Conservation (phyloP, 2,888 invertebrate species). For the Andrena bicolor region DNA sequence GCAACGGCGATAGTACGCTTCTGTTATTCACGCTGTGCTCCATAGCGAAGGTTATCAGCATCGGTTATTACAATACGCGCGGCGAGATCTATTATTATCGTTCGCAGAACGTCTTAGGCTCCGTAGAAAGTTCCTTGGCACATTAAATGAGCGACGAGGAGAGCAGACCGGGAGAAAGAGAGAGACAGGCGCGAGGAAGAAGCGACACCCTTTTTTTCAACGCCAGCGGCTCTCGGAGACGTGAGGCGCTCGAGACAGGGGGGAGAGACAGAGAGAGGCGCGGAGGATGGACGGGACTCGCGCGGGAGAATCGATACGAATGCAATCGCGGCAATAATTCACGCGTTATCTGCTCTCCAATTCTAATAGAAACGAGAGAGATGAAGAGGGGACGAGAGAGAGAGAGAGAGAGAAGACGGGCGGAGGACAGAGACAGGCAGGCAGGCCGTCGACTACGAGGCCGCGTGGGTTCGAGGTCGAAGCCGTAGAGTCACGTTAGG, state of each 20-base stretch:
- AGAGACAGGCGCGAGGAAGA: background rate
- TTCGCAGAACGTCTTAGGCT: conserved; percentile 1
- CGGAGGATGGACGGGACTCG: conserved; percentile 5
- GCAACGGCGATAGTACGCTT: conserved; percentile 13
- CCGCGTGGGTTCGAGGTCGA: conserved; percentile 75
- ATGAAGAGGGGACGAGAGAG: background rate
- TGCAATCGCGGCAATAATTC: conserved; percentile 59
- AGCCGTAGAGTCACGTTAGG: conserved; percentile 72
- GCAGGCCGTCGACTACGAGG: conserved; percentile 57
- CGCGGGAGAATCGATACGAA: conserved; percentile 28
- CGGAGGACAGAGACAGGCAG: background rate
- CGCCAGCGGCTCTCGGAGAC: background rate
- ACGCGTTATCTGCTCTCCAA: conserved; percentile 50
- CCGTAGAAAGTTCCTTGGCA: conserved; percentile 44
- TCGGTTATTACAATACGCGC: conserved; percentile 40
- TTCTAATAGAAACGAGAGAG: conserved; percentile 55
- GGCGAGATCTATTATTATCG: conserved; percentile 32
- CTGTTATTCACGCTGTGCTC: conserved; percentile 32
- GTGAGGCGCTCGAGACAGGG: background rate
- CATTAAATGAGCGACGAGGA: conserved; percentile 16
- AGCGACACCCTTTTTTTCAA: background rate
- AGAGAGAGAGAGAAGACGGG: background rate
- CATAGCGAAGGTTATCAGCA: conserved; percentile 53
- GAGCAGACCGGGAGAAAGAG: background rate
- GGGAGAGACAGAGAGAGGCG: background rate